phyloP scores from a whole-genome alignment of 92 coral and sea anemone genomes.

The Porites rus region DNA sequence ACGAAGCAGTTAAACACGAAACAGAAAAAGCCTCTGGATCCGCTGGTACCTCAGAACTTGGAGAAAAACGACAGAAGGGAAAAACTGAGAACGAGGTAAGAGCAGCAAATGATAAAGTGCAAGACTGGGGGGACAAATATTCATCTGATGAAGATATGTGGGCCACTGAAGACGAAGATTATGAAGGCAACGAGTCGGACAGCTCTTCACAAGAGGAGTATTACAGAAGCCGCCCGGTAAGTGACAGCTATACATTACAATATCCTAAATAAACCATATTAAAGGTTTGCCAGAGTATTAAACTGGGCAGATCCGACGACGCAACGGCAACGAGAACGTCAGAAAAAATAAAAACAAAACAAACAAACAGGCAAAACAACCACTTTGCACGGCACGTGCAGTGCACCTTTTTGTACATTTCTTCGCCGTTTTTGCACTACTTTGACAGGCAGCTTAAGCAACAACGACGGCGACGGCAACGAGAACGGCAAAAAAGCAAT shows the following conservation, averaged over 20 bases:
- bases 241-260: not conserved
- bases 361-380: no score
- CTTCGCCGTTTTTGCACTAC: no score
- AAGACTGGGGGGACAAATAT: not conserved
- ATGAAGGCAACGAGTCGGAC: conserved; percentile 23
- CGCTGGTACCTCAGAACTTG: not conserved
- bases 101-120: not conserved
- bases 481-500: no score
- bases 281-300: no score
- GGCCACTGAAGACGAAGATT: conserved; percentile 52
- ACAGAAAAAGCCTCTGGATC: conserved; percentile 16
- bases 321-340: no score
- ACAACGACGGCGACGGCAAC: no score
- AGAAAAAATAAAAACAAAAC: no score
- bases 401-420: no score
- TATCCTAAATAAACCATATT: no score
- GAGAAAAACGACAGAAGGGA: conserved; percentile 3
- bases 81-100: conserved; percentile 1
- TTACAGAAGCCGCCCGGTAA: conserved; percentile 8
- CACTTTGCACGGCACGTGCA: no score
- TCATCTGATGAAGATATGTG: conserved; percentile 43
- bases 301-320: no score
- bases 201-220: conserved; percentile 39
- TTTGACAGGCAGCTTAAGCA: no score
- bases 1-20: conserved; percentile 29